phyloP scores from a whole-genome alignment of 2,888 invertebrate species.

The Scaptomyza polygonia region DNA sequence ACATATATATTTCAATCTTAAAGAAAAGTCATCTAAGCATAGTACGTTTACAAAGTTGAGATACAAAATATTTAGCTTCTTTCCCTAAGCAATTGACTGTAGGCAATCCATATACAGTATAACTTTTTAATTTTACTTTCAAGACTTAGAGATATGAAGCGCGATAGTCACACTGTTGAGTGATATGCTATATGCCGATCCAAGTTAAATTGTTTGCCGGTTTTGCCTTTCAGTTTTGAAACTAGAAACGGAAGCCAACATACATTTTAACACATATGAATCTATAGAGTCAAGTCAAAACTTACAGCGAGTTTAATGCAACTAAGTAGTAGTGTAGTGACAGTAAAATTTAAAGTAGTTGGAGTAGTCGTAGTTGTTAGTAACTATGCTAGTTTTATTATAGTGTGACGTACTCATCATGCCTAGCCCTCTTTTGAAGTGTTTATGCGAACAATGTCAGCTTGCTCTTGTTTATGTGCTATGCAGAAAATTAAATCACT shows the following conservation, averaged over 20 bases:
- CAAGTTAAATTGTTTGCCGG: conserved; percentile 3
- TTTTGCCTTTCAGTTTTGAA: conserved; percentile 61
- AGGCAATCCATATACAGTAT: conserved; percentile 30
- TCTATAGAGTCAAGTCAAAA: conserved; percentile 31
- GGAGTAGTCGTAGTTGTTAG: neutral
- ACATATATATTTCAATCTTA: neutral
- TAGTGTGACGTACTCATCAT: too few species aligned
- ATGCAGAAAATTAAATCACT: too few species aligned
- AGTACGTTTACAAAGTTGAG: neutral
- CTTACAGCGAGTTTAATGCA: conserved; percentile 23
- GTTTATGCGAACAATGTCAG: too few species aligned
- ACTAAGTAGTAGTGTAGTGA: conserved; percentile 16
- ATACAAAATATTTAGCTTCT: neutral
- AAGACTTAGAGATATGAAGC: conserved; percentile 26
- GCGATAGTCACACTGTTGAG: conserved; percentile 25
- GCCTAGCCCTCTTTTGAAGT: too few species aligned
- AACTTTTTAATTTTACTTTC: conserved; percentile 57
- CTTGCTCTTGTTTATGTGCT: too few species aligned
- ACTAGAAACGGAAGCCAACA: conserved; percentile 59
- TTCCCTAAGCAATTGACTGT: neutral
- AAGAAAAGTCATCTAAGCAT: neutral
- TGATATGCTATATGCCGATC: conserved; percentile 4
- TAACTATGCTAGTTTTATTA: too few species aligned
- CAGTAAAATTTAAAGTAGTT: conserved; percentile 5
- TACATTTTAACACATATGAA: neutral